Percentiles rank a stretch among this genome's conserved stretches.
Conservation (phyloP, 2,113 vertebrate species). For the Peromyscus californicus region DNA sequence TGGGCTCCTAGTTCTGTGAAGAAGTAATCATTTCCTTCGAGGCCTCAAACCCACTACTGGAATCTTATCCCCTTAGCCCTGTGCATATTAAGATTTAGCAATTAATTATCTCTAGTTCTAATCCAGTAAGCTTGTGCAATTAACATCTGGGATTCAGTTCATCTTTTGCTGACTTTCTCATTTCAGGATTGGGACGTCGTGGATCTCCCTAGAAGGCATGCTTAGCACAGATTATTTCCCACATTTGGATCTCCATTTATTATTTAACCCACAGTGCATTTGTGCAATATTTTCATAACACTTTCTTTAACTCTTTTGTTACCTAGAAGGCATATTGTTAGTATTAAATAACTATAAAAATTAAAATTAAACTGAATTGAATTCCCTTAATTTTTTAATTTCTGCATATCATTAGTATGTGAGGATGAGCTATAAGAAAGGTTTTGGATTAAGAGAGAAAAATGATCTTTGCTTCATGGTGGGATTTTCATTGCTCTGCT, state of each 20-base stretch:
- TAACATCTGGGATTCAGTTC: constrained; percentile 87
- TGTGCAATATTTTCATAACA: background rate
- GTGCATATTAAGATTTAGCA: constrained; percentile 85
- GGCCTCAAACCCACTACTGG: constrained; percentile 74
- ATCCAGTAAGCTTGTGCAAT: constrained; percentile 86
- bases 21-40: constrained; percentile 83
- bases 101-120: constrained; percentile 90
- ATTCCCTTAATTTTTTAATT: background rate
- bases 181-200: constrained; percentile 83
- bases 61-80: constrained; percentile 85
- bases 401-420: background rate
- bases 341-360: background rate
- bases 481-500: background rate
- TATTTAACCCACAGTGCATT: constrained; percentile 23
- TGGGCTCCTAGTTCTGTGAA: constrained; percentile 71
- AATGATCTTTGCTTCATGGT: background rate
- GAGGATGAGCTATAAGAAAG: background rate
- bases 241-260: constrained; percentile 50
- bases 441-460: background rate
- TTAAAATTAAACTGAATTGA: background rate
- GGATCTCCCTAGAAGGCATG: constrained; percentile 79
- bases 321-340: background rate
- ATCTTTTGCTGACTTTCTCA: constrained; percentile 87
- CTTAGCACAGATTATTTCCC: constrained; percentile 71
- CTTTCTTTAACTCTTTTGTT: constrained; percentile 20